Conservation (phyloP, 2,113 vertebrate species). For the Pachypanchax playfairii region DNA sequence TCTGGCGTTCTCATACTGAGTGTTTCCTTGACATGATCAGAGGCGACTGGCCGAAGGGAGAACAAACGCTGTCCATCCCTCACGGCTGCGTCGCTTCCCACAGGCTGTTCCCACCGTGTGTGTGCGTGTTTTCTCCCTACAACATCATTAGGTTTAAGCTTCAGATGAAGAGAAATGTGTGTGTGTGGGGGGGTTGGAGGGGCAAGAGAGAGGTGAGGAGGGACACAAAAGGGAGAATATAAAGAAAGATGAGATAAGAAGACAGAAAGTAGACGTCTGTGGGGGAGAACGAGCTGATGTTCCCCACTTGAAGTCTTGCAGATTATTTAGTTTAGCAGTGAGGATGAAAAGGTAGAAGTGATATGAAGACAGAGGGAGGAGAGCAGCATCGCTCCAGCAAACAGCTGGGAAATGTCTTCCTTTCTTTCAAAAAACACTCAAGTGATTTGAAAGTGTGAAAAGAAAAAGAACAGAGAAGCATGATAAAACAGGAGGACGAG, state of each 20-base stretch:
- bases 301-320: background rate
- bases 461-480: slow-evolving; percentile 1
- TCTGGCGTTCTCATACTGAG: slow-evolving; percentile 20
- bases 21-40: slow-evolving; percentile 60
- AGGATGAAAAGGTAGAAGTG: background rate
- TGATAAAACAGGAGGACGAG: slow-evolving; percentile 6
- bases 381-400: background rate
- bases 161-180: slow-evolving; percentile 56
- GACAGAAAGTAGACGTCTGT: too few relatives aligned
- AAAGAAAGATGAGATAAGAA: slow-evolving; percentile 29
- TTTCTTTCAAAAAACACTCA: slow-evolving; percentile 7
- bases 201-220: slow-evolving; percentile 30
- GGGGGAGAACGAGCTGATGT: too few relatives aligned
- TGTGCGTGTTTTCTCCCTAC: slow-evolving; percentile 37
- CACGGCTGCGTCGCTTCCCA: slow-evolving; percentile 66
- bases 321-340: slow-evolving; percentile 6
- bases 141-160: slow-evolving; percentile 70
- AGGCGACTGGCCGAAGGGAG: slow-evolving; percentile 61
- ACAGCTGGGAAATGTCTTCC: slow-evolving; percentile 18
- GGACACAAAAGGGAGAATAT: slow-evolving; percentile 34
- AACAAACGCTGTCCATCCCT: slow-evolving; percentile 63
- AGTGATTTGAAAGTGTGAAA: slow-evolving; percentile 41
- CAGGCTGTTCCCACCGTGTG: slow-evolving; percentile 58
- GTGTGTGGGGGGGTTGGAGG: slow-evolving; percentile 18
- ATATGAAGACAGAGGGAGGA: background rate